Base-by-base conservation (phyloP, 2,888 invertebrate genomes). In the Carpatolechia fugitivella region DNA sequence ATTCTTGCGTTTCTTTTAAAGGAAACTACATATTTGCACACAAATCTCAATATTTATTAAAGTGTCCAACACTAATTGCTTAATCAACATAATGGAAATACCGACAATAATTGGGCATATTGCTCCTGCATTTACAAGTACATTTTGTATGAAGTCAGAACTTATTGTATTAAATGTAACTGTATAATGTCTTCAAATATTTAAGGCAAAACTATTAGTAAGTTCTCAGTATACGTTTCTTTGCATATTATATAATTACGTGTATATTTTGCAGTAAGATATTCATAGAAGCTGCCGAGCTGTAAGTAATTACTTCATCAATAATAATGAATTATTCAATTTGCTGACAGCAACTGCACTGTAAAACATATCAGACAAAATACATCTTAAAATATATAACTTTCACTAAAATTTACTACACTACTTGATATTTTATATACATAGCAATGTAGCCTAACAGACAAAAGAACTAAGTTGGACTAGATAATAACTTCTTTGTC, bases 11-110 rank as follows among this genome's bases (percentile, higher is more conserved):
- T 29, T 40, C 24, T 10, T 51, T 38, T 36, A 33, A 52, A 52
- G 16, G 31, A 67, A 66, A 59, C 20, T 13, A 53, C 6, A 16
- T 8, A 29, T 55, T 57, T 69, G 64, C 69, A 69, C 69, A 65
- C 63, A 60, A 52, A 66, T 61, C 13, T 44, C 55, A 63, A 58
- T 64, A 62, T 63, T 65, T 65, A 61, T 66, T 65, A 40, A 63
- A 61, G 69, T 73, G 68, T 72, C 68, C 57, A 58, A 72, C 73
- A 72, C 69, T 62, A 58, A 56, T 40, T 61, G 65, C 61, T 54
- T 33, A 50, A 29, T 40, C 16, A 51, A 49, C 20, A 50, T 51
- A 52, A 50, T 50, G 13, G 2, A 50, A 13, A 16, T 18, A n/a
- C 20, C 14, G 29, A 50, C 35, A 38, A 50, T 10, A 50, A 36